These are phyloP conservation scores for Melanostoma mellinum DNA, from an alignment of 2,888 invertebrate species.

Conservation along the genomic window DNA sequence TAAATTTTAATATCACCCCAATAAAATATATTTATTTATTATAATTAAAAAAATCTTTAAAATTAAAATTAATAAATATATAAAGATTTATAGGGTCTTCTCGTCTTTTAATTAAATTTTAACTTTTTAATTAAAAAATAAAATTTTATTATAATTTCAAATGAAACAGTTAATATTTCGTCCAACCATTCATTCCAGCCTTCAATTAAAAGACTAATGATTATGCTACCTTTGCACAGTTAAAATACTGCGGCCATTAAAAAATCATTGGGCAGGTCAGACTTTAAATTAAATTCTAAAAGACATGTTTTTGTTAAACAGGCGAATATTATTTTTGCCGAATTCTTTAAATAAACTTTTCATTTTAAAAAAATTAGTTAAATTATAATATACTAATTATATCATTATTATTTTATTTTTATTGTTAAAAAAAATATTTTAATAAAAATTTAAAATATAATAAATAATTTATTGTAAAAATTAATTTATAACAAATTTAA, in stretches of 20 bases:
- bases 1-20: conserved; percentile 87
- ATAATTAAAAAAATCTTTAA: conserved; percentile 80
- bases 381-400: conserved; percentile 84
- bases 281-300: conserved; percentile 86
- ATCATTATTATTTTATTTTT: conserved; percentile 83
- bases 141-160: conserved; percentile 83
- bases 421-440: conserved; percentile 81
- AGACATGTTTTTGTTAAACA: conserved; percentile 92
- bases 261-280: conserved; percentile 88
- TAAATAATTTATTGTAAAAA: conserved; percentile 82
- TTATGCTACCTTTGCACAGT: conserved; percentile 92
- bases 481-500: conserved; percentile 83
- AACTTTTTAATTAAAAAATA: conserved; percentile 86
- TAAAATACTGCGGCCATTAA: conserved; percentile 91
- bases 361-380: conserved; percentile 75
- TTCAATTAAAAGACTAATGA: conserved; percentile 90
- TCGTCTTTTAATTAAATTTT: conserved; percentile 87
- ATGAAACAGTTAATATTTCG: conserved; percentile 86
- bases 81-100: conserved; percentile 91
- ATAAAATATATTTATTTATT: conserved; percentile 83
- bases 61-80: conserved; percentile 80
- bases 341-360: conserved; percentile 84
- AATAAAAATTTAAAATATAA: conserved; percentile 81
- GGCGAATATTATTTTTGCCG: conserved; percentile 86
- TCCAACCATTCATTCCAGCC: conserved; percentile 90